Evolutionary conservation across 2,888 invertebrate species (phyloP).

Genomic region (Ethmia dodecea): DNA sequence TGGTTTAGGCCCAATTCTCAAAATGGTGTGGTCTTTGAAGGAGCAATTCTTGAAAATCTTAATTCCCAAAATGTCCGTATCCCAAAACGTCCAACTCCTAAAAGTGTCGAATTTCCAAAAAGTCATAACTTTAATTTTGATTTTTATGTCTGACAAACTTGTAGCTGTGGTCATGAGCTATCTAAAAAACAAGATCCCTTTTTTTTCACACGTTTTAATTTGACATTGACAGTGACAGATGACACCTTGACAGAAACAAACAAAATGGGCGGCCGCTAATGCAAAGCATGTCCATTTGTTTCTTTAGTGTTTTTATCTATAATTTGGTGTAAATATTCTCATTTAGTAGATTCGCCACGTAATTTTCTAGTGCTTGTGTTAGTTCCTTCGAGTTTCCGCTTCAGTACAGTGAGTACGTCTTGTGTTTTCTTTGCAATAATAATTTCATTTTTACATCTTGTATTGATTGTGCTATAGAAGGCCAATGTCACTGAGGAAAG

Average conservation of each 20-base stretch:
- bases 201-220: not conserved
- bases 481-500: slow-evolving; percentile 58
- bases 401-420: slow-evolving; percentile 43
- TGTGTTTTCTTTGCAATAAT: slow-evolving; percentile 25
- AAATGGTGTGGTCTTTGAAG: too few species aligned
- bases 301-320: slow-evolving; percentile 36
- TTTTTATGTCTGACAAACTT: not conserved
- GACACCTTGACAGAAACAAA: slow-evolving; percentile 37
- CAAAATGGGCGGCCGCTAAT: slow-evolving; percentile 53
- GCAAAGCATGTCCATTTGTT: slow-evolving; percentile 20
- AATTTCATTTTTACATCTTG: slow-evolving; percentile 30
- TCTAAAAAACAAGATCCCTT: not conserved
- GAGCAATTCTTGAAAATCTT: too few species aligned
- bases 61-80: not conserved
- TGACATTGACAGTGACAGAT: slow-evolving; percentile 20
- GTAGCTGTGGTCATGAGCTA: not conserved
- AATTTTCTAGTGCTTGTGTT: slow-evolving; percentile 39
- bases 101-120: not conserved
- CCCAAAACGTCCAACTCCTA: not conserved
- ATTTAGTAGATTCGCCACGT: slow-evolving; percentile 24
- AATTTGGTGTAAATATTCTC: slow-evolving; percentile 32
- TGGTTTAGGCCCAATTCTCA: too few species aligned
- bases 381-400: slow-evolving; percentile 35
- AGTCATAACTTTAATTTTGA: not conserved
- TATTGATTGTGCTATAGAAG: slow-evolving; percentile 64